These are phyloP conservation scores for Microchirus variegatus DNA, from an alignment of 2,797 vertebrate genomes.

Conservation along the genomic window DNA sequence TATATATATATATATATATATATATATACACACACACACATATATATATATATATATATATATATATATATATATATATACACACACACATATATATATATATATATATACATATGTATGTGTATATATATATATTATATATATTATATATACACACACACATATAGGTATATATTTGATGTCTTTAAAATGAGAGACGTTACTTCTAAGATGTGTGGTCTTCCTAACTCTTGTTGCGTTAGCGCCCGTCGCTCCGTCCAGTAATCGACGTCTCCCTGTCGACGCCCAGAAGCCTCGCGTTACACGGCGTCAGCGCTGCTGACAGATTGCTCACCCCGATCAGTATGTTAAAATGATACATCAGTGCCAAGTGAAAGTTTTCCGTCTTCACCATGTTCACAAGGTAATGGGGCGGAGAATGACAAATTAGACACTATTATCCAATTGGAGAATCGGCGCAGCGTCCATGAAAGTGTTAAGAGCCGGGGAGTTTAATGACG, in stretches of 20 bases:
- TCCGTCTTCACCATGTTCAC: conserved; percentile 65
- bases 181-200: no score
- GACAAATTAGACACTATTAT: conserved; percentile 78
- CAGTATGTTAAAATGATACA: conserved; percentile 66
- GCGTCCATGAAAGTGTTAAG: conserved; percentile 55
- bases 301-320: conserved; percentile 44
- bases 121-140: no score
- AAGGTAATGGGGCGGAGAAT: conserved; percentile 74
- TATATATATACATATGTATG: no score
- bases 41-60: no score
- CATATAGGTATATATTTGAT: no score
- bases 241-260: conserved; percentile 30
- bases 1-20: no score
- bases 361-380: conserved; percentile 67
- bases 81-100: no score
- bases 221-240: conserved; percentile 48
- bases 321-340: conserved; percentile 64
- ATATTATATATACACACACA: no score
- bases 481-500: conserved; percentile 70
- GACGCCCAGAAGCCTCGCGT: conserved; percentile 34
- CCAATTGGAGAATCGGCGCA: conserved; percentile 71
- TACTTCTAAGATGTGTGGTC: not conserved
- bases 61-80: no score
- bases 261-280: conserved; percentile 56
- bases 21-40: no score